Evolutionary conservation across 2,797 vertebrate genomes (phyloP).

Genomic region (Selene dorsalis): DNA sequence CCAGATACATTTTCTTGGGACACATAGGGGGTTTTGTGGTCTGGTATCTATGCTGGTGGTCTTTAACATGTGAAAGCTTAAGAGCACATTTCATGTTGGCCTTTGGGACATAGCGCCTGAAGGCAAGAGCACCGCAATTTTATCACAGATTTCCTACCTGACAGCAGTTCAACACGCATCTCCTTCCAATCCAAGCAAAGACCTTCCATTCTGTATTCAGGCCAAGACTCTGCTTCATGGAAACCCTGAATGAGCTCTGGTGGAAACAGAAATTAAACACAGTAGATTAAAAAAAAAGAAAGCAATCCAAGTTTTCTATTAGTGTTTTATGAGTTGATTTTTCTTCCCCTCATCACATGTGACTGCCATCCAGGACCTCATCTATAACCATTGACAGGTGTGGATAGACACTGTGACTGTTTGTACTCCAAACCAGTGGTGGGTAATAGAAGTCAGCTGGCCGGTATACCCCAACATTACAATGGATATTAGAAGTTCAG

Average conservation of each 20-base stretch:
- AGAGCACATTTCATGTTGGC: conserved; percentile 12
- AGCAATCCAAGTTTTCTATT: conserved; percentile 44
- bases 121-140: conserved; percentile 17
- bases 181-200: conserved; percentile 32
- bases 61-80: conserved; percentile 13
- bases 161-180: conserved; percentile 37
- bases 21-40: conserved; percentile 19
- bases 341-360: conserved; percentile 60
- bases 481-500: conserved; percentile 63
- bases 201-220: conserved; percentile 20
- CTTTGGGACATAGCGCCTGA: conserved; percentile 11
- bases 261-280: conserved; percentile 48
- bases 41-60: conserved; percentile 40
- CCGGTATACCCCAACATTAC: conserved; percentile 56
- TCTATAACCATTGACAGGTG: conserved; percentile 74
- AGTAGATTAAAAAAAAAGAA: neutral
- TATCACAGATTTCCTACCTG: conserved; percentile 43
- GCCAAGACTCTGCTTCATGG: conserved; percentile 44
- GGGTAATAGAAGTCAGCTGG: conserved; percentile 75
- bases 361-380: conserved; percentile 43
- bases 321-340: conserved; percentile 59
- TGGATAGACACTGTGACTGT: conserved; percentile 54
- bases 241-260: conserved; percentile 36
- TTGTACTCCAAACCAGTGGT: conserved; percentile 62
- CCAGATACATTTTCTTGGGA: conserved; percentile 19